Evolutionary conservation across 2,888 invertebrate species (phyloP).

Genomic region (Pantelozetes paolii): DNA sequence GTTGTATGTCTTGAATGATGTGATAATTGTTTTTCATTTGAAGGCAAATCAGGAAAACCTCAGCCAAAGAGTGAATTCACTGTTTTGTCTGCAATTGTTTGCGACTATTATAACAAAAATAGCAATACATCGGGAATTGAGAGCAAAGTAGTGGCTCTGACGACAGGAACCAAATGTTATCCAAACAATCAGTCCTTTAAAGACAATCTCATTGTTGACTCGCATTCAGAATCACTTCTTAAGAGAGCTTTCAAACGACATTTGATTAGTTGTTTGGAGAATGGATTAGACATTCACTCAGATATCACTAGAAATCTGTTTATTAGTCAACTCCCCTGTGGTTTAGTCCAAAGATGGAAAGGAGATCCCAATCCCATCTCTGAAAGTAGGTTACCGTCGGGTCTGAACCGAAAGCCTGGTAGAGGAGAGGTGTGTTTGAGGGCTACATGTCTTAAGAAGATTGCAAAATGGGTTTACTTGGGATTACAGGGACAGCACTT

Average conservation of each 20-base stretch:
- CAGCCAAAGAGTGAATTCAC: slow-evolving; percentile 40
- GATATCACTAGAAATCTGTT: slow-evolving; percentile 31
- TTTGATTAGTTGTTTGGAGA: slow-evolving; percentile 22
- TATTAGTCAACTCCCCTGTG: slow-evolving; percentile 45
- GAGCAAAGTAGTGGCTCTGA: slow-evolving; percentile 30
- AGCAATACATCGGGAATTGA: background rate
- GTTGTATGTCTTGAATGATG: background rate
- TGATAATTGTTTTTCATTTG: background rate
- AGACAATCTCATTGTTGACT: slow-evolving; percentile 40
- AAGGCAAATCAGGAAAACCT: slow-evolving; percentile 43
- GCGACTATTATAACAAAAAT: slow-evolving; percentile 28
- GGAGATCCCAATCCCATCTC: slow-evolving; percentile 10
- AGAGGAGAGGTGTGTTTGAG: slow-evolving; percentile 39
- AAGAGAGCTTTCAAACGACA: slow-evolving; percentile 44
- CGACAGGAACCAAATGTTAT: slow-evolving; percentile 44
- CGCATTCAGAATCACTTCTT: slow-evolving; percentile 42
- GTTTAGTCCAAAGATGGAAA: slow-evolving; percentile 43
- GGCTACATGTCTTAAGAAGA: slow-evolving; percentile 41
- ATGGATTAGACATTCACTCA: background rate
- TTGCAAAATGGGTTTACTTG: slow-evolving; percentile 41
- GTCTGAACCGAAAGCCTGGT: slow-evolving; percentile 42
- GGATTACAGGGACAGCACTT: slow-evolving; percentile 42
- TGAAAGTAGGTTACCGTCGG: background rate
- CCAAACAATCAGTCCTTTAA: background rate
- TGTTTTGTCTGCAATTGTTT: slow-evolving; percentile 37